These are phyloP conservation scores for Parasteatoda tepidariorum DNA, from an alignment of 1,140 invertebrate genomes.

Conservation along the genomic window DNA sequence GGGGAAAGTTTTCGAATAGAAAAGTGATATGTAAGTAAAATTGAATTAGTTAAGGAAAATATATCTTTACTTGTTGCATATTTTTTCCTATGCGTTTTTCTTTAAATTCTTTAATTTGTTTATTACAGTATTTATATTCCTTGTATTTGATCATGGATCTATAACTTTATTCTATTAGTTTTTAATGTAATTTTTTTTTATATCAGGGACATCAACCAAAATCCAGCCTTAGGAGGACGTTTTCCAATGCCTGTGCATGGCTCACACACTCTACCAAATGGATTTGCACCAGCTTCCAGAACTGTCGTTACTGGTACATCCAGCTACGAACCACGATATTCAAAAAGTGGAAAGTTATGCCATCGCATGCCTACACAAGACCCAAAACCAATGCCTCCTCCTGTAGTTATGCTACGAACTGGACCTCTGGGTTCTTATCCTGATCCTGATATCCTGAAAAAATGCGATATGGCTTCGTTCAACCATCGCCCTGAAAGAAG, in stretches of 20 bases:
- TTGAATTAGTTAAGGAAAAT: no score
- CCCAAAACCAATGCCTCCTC: conserved; percentile 16
- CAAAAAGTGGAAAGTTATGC: conserved; percentile 38
- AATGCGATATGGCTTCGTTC: conserved; percentile 7
- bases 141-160: no score
- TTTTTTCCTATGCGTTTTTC: no score
- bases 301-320: background rate
- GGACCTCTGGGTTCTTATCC: conserved; percentile 44
- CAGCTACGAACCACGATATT: conserved; percentile 35
- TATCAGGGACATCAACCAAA: background rate
- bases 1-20: no score
- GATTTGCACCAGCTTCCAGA: background rate
- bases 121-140: no score
- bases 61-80: no score
- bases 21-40: no score
- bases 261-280: background rate
- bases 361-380: conserved; percentile 2
- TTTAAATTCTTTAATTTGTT: no score
- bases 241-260: conserved; percentile 8
- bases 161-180: no score
- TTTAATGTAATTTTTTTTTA: no score
- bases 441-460: conserved; percentile 28
- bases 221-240: conserved; percentile 1
- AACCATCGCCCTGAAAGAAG: conserved; percentile 7
- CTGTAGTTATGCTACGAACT: conserved; percentile 33